Evolutionary conservation across 92 coral and sea anemone species (phyloP), one percentile per base, ranked within the genome.

Genomic region (Chrysogorgia sp.): DNA sequence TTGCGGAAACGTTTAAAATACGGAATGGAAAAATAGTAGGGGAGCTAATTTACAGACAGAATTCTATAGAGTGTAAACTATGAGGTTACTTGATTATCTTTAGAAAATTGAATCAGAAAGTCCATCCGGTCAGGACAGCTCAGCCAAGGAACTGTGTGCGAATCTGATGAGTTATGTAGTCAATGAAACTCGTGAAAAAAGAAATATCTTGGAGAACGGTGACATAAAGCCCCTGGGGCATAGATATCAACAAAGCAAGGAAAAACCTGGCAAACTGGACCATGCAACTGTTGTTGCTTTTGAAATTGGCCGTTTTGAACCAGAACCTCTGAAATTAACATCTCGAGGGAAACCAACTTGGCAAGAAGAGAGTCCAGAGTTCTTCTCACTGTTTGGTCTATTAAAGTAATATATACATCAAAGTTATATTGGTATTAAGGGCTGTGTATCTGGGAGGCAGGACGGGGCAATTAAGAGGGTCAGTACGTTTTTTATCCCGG

Each of bases 231-330:
- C 61, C 31, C 89, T 85, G 7, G 88, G 67, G 72, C 87, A 85
- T 31, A 67, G 78, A 50, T 84, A 96, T 14, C 83, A 48, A 64
- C 86, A 89, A 79, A 87, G 88, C 90, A 85, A 75, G 28, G 83
- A 85, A 58, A 82, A 88, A 15, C 97, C 99, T 17, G 99, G 99
- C 5, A 96, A 96, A 72, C 86, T 96, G 14, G 99, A 96, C 60
- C 99, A 96, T 68, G 97, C 97, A 29, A 88, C 97, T 14, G 99
- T 96, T 28, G 99, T 84, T n/a, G 97, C 99, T 34, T 90, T 88
- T 67, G 99, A 96, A 55, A 97, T 96, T 8, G 99, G 99, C 45
- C 86, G 85, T 77, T 96, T 91, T 71, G 77, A 17, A 19, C 91
- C 90, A 20, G 34, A 57, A 28, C 96, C 90, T 1, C 52, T 88